Evolutionary conservation across 2,797 vertebrate genomes (phyloP).

Genomic region (Adrianichthys oophorus): DNA sequence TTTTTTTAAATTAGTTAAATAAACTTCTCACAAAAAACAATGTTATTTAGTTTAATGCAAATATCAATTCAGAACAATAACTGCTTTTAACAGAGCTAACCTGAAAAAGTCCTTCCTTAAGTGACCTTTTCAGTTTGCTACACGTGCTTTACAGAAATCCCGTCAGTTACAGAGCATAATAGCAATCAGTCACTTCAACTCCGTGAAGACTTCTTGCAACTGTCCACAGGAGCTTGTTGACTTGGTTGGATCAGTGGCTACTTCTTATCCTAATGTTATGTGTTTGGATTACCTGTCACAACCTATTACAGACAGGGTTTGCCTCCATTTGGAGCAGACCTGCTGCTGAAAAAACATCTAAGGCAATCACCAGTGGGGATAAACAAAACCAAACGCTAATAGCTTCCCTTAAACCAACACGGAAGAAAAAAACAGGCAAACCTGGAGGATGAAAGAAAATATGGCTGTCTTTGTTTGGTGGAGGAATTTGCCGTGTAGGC

Average conservation of each 20-base stretch:
- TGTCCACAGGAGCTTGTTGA: constrained; percentile 73
- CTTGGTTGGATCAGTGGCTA: constrained; percentile 78
- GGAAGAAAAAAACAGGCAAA: constrained; percentile 51
- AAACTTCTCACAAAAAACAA: no score
- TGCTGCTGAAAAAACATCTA: constrained; percentile 72
- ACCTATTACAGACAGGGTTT: constrained; percentile 68
- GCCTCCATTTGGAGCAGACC: constrained; percentile 62
- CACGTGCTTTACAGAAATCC: no score
- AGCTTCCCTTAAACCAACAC: constrained; percentile 70
- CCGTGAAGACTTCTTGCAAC: constrained; percentile 71
- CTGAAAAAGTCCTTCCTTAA: no score
- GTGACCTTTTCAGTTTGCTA: no score
- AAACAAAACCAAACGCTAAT: constrained; percentile 76
- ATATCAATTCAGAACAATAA: no score
- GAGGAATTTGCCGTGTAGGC: constrained; percentile 26
- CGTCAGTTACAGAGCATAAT: no score
- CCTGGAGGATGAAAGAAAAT: constrained; percentile 66
- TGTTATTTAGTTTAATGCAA: no score
- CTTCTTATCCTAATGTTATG: constrained; percentile 79
- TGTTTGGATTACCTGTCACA: constrained; percentile 82
- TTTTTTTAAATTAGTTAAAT: no score
- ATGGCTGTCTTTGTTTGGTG: constrained; percentile 31
- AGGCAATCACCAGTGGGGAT: constrained; percentile 62
- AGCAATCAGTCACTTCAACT: constrained; percentile 32
- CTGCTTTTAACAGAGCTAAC: no score